Evolutionary conservation across 2,797 vertebrate species (phyloP), one percentile per base, ranked within the genome.

Genomic region (Sebastes trivittatus): DNA sequence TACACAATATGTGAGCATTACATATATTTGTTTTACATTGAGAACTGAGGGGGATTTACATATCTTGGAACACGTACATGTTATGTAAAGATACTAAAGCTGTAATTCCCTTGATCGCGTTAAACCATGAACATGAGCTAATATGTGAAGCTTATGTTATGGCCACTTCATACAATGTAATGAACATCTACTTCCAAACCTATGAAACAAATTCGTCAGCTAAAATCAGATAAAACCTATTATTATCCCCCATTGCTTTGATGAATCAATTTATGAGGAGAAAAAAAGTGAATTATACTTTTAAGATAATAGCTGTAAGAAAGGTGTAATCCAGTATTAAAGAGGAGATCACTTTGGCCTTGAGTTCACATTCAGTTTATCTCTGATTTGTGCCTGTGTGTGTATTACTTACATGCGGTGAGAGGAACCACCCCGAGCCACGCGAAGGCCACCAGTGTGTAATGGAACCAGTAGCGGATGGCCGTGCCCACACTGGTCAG

Each of bases 391-490:
- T 29, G 30, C 7, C 7, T 52, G 23, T 56, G 60, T 23, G 55
- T 32, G 46, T 55, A 8, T 10, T 89, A 97, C 98, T 97, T 94
- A 99, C 98, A 99, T 96, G 98, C 98, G 91, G 98, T 99, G 90
- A 99, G 97, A 94, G 98, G 98, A 94, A 99, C 98, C 90, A 99
- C 98, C 85, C 98, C 98, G 81, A 99, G 95, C 98, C 98, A 99
- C 1, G 98, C 98, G 61, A 99, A 99, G 95, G 98, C 98, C 96
- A 99, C 98, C 95, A 99, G 96, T 75, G 98, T 99, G 81, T 99
- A 99, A 95, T 99, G 98, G 93, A 99, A 99, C 98, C 98, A 99
- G 89, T 99, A 99, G 93, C 98, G 97, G 93, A 99, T 99, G 87
- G 98, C 98, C 38, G 98, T 99, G 93, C 98, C 98, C 93, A 99